Percentiles rank a stretch among this genome's conserved stretches.
Evolutionary conservation across 1,140 invertebrate genomes (phyloP).

Genomic region (Himalopsyche phryganea): DNA sequence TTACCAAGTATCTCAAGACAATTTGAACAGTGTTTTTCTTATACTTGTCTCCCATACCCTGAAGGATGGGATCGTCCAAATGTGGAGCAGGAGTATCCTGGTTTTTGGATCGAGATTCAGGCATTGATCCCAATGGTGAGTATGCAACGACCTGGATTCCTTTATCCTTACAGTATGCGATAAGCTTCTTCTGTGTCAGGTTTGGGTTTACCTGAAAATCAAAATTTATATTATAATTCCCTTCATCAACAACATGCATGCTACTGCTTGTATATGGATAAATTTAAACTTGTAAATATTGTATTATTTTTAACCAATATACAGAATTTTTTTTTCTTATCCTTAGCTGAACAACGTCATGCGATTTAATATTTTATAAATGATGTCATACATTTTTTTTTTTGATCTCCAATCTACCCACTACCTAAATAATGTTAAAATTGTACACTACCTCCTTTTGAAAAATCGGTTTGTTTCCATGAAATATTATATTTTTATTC

Average conservation of each 20-base stretch:
- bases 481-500: too few relatives aligned
- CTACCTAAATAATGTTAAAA: too few relatives aligned
- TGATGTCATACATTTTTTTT: too few relatives aligned
- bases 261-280: too few relatives aligned
- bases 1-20: conserved; percentile 63
- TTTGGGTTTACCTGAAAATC: conserved; percentile 58
- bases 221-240: background rate
- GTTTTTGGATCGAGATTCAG: conserved; percentile 36
- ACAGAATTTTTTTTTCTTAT: too few relatives aligned
- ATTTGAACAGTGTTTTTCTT: conserved; percentile 68
- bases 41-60: conserved; percentile 62
- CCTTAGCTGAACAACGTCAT: too few relatives aligned
- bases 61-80: conserved; percentile 57
- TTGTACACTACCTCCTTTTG: too few relatives aligned
- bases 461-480: too few relatives aligned
- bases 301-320: background rate
- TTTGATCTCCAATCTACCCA: too few relatives aligned
- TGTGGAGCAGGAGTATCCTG: conserved; percentile 53
- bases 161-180: conserved; percentile 60
- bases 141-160: conserved; percentile 69
- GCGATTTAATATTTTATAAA: too few relatives aligned
- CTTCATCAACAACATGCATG: too few relatives aligned
- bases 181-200: conserved; percentile 63
- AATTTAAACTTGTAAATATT: too few relatives aligned
- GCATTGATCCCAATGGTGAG: conserved; percentile 68